Evolutionary conservation across 2,113 vertebrate species (phyloP).

Genomic region (Stegostoma tigrinum): DNA sequence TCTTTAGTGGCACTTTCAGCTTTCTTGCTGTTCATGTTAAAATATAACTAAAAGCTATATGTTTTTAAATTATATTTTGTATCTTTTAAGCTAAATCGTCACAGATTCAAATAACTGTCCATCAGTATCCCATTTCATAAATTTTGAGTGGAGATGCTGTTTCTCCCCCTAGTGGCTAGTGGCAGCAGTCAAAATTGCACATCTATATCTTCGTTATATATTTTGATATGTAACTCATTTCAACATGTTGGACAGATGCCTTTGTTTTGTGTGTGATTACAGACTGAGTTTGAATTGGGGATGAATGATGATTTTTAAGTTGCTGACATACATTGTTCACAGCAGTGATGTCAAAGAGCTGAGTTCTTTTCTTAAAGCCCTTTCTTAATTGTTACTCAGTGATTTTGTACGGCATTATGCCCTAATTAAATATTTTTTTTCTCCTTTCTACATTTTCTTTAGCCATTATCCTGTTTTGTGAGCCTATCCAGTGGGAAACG

Average conservation of each 20-base stretch:
- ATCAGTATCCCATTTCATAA: neutral
- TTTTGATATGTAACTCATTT: neutral
- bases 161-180: neutral
- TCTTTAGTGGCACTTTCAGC: neutral
- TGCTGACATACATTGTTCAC: neutral
- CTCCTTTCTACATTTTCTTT: neutral
- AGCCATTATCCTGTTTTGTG: constrained; percentile 79
- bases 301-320: neutral
- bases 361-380: neutral
- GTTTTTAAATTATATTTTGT: neutral
- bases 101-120: neutral
- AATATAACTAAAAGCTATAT: neutral
- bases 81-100: neutral
- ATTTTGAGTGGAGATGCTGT: neutral
- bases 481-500: constrained; percentile 81
- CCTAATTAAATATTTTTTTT: neutral
- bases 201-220: constrained; percentile 36
- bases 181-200: neutral
- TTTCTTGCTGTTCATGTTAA: neutral
- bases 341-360: neutral
- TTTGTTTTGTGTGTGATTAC: constrained; percentile 22
- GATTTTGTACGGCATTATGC: constrained; percentile 34
- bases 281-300: neutral
- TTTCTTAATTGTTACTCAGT: neutral
- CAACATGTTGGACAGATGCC: neutral